Evolutionary conservation across 2,113 vertebrate species (phyloP).

Genomic region (Eulacestoma nigropectus): DNA sequence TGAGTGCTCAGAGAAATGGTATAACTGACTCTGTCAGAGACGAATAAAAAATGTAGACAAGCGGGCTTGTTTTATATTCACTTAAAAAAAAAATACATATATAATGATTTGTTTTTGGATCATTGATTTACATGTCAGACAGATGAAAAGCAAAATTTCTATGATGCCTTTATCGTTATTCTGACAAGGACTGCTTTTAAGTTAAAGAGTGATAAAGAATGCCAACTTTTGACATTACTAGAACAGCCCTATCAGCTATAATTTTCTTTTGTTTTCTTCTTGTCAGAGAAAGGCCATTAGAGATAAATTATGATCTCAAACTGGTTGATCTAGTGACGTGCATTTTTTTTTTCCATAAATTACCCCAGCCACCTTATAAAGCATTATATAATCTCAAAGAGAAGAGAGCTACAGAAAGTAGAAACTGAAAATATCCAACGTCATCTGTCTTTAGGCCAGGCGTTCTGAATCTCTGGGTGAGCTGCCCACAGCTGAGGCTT

Average conservation of each 20-base stretch:
- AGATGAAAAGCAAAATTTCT: conserved; percentile 72
- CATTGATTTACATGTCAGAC: conserved; percentile 72
- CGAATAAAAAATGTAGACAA: not conserved
- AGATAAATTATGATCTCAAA: conserved; percentile 61
- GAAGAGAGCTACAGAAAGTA: not conserved
- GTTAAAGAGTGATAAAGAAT: conserved; percentile 71
- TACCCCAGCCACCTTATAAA: not conserved
- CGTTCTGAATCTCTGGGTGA: not conserved
- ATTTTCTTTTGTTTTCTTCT: conserved; percentile 53
- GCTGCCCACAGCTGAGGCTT: not conserved
- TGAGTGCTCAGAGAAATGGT: conserved; percentile 36
- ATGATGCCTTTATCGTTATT: conserved; percentile 67
- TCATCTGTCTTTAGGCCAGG: not conserved
- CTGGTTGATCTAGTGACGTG: conserved; percentile 26
- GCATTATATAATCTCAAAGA: not conserved
- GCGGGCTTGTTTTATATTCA: conserved; percentile 24
- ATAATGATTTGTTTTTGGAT: conserved; percentile 52
- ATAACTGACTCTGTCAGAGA: conserved; percentile 26
- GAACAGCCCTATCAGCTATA: conserved; percentile 61
- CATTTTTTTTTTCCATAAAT: conserved; percentile 34
- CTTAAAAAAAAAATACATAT: conserved; percentile 41
- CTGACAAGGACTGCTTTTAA: conserved; percentile 70
- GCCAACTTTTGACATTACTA: conserved; percentile 63
- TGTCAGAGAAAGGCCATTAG: conserved; percentile 54
- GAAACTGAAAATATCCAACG: not conserved